Evolutionary conservation across 2,888 invertebrate genomes (phyloP), one percentile per base, ranked within the genome.

Genomic region (Yponomeuta plumbellus): DNA sequence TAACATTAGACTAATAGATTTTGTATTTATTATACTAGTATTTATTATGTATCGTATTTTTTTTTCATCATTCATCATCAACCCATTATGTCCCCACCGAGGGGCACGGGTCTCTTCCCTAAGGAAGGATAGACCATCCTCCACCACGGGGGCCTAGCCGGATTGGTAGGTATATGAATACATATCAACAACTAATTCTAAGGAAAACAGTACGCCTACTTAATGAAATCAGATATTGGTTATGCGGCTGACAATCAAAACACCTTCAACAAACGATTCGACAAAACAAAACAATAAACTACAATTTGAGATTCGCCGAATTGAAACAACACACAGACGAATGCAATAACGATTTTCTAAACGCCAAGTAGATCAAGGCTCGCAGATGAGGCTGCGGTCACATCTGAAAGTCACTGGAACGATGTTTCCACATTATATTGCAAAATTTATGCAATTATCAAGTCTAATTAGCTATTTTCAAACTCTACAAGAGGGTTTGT

Each of bases 221-320:
- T 52, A 52, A 52, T 52, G 17, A 52, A 52, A 13, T 52, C 17
- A 52, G 44, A 52, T 52, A 52, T 52, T 52, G 17, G 3, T 52
- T 17, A 52, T 52, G 34, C 34, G 34, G 34, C 5, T 6, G 34
- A 34, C 44, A 13, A 52, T 52, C 13, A 17, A 52, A 17, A 52
- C 44, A 52, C 44, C 44, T 52, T 17, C 17, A 52, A 52, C 44
- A 17, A 52, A 13, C 44, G 13, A 52, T 52, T 52, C 44, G 44
- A 52, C 44, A 52, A 52, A 52, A 52, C 44, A 52, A 52, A 52
- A 52, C 44, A 52, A 52, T 52, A 52, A 52, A 52, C 44, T 52
- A 52, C 44, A 52, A 17, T 52, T 52, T 52, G 17, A 52, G 44
- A 52, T 52, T 52, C 17, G 17, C 17, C 44, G 44, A 52, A 52